phyloP scores from a whole-genome alignment of 2,888 invertebrate genomes.

The Drosophila anomelani region DNA sequence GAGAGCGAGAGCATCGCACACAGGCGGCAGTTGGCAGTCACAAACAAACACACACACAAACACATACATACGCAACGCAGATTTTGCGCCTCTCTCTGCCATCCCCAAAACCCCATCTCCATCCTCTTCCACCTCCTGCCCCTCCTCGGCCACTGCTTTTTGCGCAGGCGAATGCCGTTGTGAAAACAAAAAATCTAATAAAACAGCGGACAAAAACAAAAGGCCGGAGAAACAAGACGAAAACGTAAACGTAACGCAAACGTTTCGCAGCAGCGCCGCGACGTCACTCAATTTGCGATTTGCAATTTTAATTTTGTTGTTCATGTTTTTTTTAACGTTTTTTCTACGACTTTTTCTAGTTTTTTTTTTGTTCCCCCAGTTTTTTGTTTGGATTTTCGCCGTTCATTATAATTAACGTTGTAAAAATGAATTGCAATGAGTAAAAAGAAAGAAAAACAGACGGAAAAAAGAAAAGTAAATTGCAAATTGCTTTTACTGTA shows the following conservation, averaged over 20 bases:
- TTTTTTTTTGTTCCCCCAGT: constrained; percentile 9
- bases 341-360: constrained; percentile 6
- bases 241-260: constrained; percentile 13
- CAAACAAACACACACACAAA: not conserved
- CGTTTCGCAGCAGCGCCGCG: constrained; percentile 8
- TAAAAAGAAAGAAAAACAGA: constrained; percentile 6
- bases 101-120: not conserved
- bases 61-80: constrained; percentile 17
- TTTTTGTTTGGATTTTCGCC: constrained; percentile 19
- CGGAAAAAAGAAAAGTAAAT: constrained; percentile 31
- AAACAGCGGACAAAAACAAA: constrained; percentile 78
- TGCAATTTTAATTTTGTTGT: constrained; percentile 71
- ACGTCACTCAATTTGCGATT: constrained; percentile 51
- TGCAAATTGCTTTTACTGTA: constrained; percentile 51
- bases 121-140: not conserved
- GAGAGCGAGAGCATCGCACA: constrained; percentile 7
- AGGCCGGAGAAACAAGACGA: constrained; percentile 24
- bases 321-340: constrained; percentile 20
- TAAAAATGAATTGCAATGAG: constrained; percentile 47
- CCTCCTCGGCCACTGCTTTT: constrained; percentile 7
- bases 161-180: constrained; percentile 74
- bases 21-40: constrained; percentile 4
- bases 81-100: constrained; percentile 13
- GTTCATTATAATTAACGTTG: constrained; percentile 63
- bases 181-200: constrained; percentile 80